A percentile compares a stretch with the other conserved stretches of the same genome.
These are phyloP conservation scores for Chrysotoxum bicinctum DNA, from an alignment of 2,888 invertebrate genomes.

Conservation along the genomic window DNA sequence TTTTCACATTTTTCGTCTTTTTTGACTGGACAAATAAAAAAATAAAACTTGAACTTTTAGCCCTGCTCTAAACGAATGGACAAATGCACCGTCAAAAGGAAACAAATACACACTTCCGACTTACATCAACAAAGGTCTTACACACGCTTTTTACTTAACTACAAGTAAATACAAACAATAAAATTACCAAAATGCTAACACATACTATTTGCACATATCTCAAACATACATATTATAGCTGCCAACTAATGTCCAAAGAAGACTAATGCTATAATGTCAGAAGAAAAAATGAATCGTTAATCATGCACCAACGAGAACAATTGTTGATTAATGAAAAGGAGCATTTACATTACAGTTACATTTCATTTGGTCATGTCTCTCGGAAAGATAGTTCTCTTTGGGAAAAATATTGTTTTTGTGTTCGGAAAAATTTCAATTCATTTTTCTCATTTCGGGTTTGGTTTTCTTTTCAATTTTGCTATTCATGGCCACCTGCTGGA, in stretches of 20 bases:
- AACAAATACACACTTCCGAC: too few species aligned
- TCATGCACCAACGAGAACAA: conserved; percentile 26
- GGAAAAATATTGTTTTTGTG: not conserved
- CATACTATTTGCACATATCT: not conserved
- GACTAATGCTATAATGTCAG: conserved; percentile 23
- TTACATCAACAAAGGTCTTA: too few species aligned
- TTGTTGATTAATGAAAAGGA: conserved; percentile 31
- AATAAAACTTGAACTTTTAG: too few species aligned
- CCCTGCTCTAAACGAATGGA: too few species aligned
- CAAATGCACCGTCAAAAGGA: too few species aligned
- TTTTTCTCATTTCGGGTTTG: conserved; percentile 2
- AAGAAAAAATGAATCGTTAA: conserved; percentile 23
- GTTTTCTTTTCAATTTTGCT: not conserved
- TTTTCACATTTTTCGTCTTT: too few species aligned
- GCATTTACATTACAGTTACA: conserved; percentile 24
- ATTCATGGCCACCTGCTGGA: conserved; percentile 25
- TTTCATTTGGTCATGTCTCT: conserved; percentile 9
- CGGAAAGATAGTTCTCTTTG: not conserved
- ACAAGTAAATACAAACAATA: conserved; percentile 1
- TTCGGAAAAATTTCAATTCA: not conserved
- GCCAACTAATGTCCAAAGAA: conserved; percentile 8
- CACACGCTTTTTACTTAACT: too few species aligned
- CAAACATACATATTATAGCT: too few species aligned
- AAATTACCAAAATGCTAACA: not conserved
- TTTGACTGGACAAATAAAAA: too few species aligned